Percentiles rank a stretch among this genome's conserved stretches.
Evolutionary conservation across 2,888 invertebrate species (phyloP).

Genomic region (Spodoptera picta): DNA sequence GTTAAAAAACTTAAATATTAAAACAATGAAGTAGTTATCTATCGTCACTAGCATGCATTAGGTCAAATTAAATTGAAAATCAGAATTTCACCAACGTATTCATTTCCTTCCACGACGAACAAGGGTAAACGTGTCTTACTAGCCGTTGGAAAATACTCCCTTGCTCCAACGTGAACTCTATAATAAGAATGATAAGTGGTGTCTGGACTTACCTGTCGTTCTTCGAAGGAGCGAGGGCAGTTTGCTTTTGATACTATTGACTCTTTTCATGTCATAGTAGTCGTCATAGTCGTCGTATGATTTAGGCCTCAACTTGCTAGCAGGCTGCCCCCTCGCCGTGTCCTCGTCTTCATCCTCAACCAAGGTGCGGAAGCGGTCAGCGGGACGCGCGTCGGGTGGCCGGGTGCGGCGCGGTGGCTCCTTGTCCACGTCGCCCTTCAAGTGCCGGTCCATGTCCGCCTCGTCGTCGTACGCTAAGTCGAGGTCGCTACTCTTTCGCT

Average conservation of each 20-base stretch:
- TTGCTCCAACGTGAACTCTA: background rate
- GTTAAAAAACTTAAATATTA: too few relatives aligned
- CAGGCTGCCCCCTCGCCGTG: conserved; percentile 5
- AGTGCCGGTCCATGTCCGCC: conserved; percentile 21
- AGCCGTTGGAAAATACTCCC: too few relatives aligned
- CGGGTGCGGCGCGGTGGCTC: conserved; percentile 9
- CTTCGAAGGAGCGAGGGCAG: conserved; percentile 66
- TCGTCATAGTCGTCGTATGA: conserved; percentile 68
- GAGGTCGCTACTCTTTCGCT: conserved; percentile 35
- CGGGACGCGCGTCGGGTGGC: conserved; percentile 1
- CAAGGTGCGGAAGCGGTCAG: conserved; percentile 9
- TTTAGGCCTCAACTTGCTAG: conserved; percentile 40
- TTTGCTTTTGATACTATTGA: conserved; percentile 71
- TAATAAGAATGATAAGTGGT: too few relatives aligned
- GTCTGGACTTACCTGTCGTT: conserved; percentile 66
- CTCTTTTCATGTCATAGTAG: conserved; percentile 78
- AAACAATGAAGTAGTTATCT: too few relatives aligned
- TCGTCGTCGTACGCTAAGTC: conserved; percentile 46
- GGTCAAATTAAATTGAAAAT: too few relatives aligned
- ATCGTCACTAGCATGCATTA: too few relatives aligned
- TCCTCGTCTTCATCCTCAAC: conserved; percentile 35
- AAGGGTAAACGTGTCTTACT: too few relatives aligned
- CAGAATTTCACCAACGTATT: too few relatives aligned
- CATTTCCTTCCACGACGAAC: too few relatives aligned
- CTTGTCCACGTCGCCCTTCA: conserved; percentile 9